Base-by-base conservation (phyloP, 2,113 vertebrate genomes). In the Vicugna pacos region DNA sequence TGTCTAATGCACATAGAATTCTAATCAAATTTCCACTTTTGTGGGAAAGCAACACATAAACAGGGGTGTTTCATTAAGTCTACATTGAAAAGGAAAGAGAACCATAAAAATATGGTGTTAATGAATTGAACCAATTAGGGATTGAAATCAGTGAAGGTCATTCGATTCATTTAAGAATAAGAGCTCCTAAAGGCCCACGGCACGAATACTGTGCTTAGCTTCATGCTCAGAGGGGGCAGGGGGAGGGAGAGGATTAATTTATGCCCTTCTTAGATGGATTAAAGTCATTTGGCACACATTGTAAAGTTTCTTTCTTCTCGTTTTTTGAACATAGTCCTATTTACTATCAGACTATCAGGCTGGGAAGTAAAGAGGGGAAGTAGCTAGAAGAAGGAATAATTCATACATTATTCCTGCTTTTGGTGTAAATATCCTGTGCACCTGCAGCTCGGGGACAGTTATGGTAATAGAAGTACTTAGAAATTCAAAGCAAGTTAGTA, bases 241-340 rank as follows among this genome's bases (percentile, higher is more conserved):
- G 73, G 38, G 46, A 73, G 90, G 30, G 46, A 84, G 48, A 91
- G 86, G 96, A 85, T 96, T 98, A 96, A 97, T 98, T 97, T 95
- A 81, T 88, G 81, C 83, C 42, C 54, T 97, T 98, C 62, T 97
- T 97, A n/a, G 22, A 75, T 60, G 85, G 76, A 98, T 96, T 98
- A 85, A 98, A 97, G 94, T 97, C 89, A 93, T 97, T 98, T 98
- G 98, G 97, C 97, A 98, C 89, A 94, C 96, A 96, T 94, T 98
- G 70, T 98, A 89, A 98, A 97, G 98, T 97, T 92, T 79, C 91
- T 97, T 98, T 98, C 85, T 97, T 96, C 72, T 92, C 88, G 60
- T 75, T 97, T 96, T 89, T 97, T 93, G 89, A 32, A 3, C 94
- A 24, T 81, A 88, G 73, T 48, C 83, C 79, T 94, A 82, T 93